phyloP scores from a whole-genome alignment of 2,113 vertebrate species.

The Pogona vitticeps region DNA sequence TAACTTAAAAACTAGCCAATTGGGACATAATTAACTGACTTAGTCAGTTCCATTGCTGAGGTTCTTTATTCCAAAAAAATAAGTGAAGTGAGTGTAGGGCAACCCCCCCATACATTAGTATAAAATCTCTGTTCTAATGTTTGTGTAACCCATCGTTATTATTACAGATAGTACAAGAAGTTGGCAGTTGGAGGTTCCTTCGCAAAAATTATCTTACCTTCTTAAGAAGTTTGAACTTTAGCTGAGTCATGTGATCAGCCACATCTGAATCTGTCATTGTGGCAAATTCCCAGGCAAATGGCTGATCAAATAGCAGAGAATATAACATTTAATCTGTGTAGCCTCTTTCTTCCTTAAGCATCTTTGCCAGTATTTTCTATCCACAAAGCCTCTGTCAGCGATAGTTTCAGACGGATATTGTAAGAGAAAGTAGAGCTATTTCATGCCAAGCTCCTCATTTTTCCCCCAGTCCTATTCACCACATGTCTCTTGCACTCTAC shows the following conservation, averaged over 20 bases:
- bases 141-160: too few species aligned
- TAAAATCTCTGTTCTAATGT: background rate
- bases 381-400: background rate
- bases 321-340: background rate
- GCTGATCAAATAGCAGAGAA: background rate
- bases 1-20: too few species aligned
- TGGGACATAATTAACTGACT: too few species aligned
- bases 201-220: conserved; percentile 72
- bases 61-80: too few species aligned
- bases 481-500: background rate
- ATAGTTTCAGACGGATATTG: background rate
- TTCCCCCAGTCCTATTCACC: background rate
- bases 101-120: too few species aligned
- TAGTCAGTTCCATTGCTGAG: too few species aligned
- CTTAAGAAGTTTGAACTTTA: conserved; percentile 81
- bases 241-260: conserved; percentile 77
- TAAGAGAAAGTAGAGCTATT: fast-evolving
- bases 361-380: background rate
- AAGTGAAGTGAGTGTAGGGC: too few species aligned
- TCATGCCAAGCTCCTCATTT: background rate
- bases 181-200: background rate
- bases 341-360: background rate
- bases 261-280: conserved; percentile 72
- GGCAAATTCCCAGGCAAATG: background rate
- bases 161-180: background rate